A percentile compares a stretch with the other conserved stretches of the same genome.
phyloP scores from a whole-genome alignment of 1,140 invertebrate genomes.

The Drosophila sp. region DNA sequence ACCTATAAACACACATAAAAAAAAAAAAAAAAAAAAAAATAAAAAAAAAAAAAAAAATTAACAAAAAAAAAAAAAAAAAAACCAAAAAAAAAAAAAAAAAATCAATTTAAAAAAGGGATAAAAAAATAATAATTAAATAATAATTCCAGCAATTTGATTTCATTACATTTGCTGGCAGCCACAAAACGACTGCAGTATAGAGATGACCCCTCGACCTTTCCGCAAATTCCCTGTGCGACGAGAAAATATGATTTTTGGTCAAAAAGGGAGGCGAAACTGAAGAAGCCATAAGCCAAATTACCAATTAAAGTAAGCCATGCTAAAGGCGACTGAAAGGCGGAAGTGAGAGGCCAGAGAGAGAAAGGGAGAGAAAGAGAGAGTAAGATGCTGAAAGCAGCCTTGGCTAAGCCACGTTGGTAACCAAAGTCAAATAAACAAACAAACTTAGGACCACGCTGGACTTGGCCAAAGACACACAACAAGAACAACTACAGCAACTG shows the following conservation, averaged over 20 bases:
- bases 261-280: slow-evolving; percentile 51
- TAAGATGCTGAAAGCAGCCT: not conserved
- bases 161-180: slow-evolving; percentile 56
- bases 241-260: slow-evolving; percentile 71
- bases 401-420: slow-evolving; percentile 15
- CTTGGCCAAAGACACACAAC: slow-evolving; percentile 32
- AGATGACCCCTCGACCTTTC: not conserved
- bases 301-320: slow-evolving; percentile 67
- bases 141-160: slow-evolving; percentile 72
- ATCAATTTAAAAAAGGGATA: too few relatives aligned
- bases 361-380: not conserved
- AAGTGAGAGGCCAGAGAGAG: not conserved
- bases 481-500: slow-evolving; percentile 14
- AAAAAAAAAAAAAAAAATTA: too few relatives aligned
- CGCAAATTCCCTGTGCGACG: slow-evolving; percentile 40
- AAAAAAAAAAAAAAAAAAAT: too few relatives aligned
- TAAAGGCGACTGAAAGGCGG: slow-evolving; percentile 3
- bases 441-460: slow-evolving; percentile 36
- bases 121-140: slow-evolving; percentile 76
- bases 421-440: slow-evolving; percentile 50
- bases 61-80: too few relatives aligned
- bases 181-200: slow-evolving; percentile 58
- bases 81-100: too few relatives aligned
- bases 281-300: slow-evolving; percentile 76
- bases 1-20: too few relatives aligned